Percentiles rank a stretch among this genome's conserved stretches.
Evolutionary conservation across 2,797 vertebrate genomes (phyloP).

Genomic region (Morelia viridis): DNA sequence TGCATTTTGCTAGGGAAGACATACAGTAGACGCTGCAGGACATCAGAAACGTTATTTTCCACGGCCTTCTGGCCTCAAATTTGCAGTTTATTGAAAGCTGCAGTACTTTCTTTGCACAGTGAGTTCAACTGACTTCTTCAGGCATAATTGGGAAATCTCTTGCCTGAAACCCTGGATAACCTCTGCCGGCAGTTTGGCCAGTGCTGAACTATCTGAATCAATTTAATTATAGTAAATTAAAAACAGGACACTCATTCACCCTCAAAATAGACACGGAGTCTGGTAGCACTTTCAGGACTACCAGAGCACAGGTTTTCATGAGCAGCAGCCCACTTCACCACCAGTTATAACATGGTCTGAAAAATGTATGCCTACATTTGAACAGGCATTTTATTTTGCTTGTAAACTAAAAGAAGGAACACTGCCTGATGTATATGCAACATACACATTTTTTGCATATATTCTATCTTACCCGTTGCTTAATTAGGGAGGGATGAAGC

Average conservation of each 20-base stretch:
- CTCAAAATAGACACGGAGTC: not conserved
- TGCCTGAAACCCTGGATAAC: not conserved
- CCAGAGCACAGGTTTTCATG: not conserved
- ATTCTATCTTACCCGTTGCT: not conserved
- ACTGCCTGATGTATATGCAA: not conserved
- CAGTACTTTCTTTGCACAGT: not conserved
- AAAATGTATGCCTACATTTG: not conserved
- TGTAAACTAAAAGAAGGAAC: not conserved
- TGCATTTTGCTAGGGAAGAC: not conserved
- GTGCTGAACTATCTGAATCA: not conserved
- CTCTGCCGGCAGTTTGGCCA: not conserved
- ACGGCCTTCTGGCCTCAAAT: not conserved
- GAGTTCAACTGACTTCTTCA: not conserved
- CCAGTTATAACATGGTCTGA: not conserved
- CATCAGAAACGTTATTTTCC: not conserved
- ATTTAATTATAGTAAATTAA: not conserved
- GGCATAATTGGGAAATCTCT: not conserved
- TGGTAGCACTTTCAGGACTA: not conserved
- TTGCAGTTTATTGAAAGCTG: not conserved
- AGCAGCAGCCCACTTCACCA: not conserved
- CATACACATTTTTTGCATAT: not conserved
- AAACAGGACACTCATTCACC: not conserved
- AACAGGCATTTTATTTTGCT: not conserved
- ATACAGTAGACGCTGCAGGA: not conserved
- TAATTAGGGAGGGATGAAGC: not conserved